These are phyloP conservation scores for Sinocyclocheilus anshuiensis DNA, from an alignment of 2,113 vertebrate species.

Conservation along the genomic window DNA sequence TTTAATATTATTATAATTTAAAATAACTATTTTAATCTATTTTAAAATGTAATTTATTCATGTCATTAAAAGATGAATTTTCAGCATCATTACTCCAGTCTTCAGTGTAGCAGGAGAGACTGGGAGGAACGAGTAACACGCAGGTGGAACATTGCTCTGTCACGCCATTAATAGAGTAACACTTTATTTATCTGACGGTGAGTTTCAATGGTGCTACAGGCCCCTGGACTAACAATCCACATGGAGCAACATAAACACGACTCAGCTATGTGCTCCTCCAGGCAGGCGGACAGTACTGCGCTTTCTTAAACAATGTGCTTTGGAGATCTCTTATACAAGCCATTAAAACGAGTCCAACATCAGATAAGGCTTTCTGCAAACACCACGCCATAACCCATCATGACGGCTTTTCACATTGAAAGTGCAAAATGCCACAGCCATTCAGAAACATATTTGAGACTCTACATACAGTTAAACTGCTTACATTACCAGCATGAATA, in stretches of 20 bases:
- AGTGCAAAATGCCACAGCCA: neutral
- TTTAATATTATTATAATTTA: too few relatives aligned
- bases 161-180: constrained; percentile 78
- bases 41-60: neutral
- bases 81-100: neutral
- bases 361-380: neutral
- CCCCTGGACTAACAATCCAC: constrained; percentile 63
- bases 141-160: constrained; percentile 75
- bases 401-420: neutral
- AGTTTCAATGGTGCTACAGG: constrained; percentile 66
- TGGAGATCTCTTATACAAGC: constrained; percentile 1
- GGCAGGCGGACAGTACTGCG: constrained; percentile 25
- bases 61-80: neutral
- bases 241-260: constrained; percentile 75
- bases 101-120: neutral
- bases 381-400: neutral
- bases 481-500: neutral
- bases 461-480: neutral
- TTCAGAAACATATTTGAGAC: neutral
- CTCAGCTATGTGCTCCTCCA: constrained; percentile 42
- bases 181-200: constrained; percentile 78
- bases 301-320: constrained; percentile 38
- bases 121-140: constrained; percentile 46
- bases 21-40: neutral
- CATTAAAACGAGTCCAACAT: neutral